Conservation (phyloP, 2,888 invertebrate genomes). For the Sialis lutaria region DNA sequence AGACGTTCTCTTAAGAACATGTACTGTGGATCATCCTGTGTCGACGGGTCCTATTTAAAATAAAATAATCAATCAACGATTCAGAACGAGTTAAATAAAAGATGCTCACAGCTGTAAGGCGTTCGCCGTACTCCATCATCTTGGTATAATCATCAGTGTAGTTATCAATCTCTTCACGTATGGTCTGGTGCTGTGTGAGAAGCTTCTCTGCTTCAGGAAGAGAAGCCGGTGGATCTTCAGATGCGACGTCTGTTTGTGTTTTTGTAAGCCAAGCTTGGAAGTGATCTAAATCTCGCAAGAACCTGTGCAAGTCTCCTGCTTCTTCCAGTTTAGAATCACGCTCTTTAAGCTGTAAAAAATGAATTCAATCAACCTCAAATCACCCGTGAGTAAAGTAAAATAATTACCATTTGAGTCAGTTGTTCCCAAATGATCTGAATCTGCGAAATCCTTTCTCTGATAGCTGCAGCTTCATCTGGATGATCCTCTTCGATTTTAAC, state of each 20-base stretch:
- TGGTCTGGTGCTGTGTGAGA: slow-evolving; percentile 92
- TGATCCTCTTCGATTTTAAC: slow-evolving; percentile 81
- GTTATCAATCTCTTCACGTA: slow-evolving; percentile 98
- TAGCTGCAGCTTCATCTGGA: slow-evolving; percentile 83
- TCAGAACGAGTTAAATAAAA: slow-evolving; percentile 1
- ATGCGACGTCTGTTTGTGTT: slow-evolving; percentile 97
- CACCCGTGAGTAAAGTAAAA: not conserved
- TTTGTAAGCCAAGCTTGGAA: slow-evolving; percentile 99
- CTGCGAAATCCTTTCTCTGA: slow-evolving; percentile 75
- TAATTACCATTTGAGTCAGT: slow-evolving; percentile 72
- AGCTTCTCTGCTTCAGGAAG: slow-evolving; percentile 94
- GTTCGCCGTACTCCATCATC: slow-evolving; percentile 99
- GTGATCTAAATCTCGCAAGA: slow-evolving; percentile 96
- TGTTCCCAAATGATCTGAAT: slow-evolving; percentile 94
- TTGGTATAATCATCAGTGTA: slow-evolving; percentile 95
- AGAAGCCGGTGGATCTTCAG: slow-evolving; percentile 86
- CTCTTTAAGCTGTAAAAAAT: slow-evolving; percentile 60
- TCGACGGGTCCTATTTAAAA: slow-evolving; percentile 48
- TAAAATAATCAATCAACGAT: slow-evolving; percentile 1
- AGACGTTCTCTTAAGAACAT: slow-evolving; percentile 98
- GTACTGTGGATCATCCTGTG: slow-evolving; percentile 95
- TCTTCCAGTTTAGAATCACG: slow-evolving; percentile 97
- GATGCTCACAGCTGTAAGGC: slow-evolving; percentile 48
- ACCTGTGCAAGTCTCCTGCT: slow-evolving; percentile 94
- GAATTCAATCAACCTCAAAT: not conserved